Evolutionary conservation across 2,888 invertebrate species (phyloP), one percentile per base, ranked within the genome.

Genomic region (Nematopogon swammerdamellus): DNA sequence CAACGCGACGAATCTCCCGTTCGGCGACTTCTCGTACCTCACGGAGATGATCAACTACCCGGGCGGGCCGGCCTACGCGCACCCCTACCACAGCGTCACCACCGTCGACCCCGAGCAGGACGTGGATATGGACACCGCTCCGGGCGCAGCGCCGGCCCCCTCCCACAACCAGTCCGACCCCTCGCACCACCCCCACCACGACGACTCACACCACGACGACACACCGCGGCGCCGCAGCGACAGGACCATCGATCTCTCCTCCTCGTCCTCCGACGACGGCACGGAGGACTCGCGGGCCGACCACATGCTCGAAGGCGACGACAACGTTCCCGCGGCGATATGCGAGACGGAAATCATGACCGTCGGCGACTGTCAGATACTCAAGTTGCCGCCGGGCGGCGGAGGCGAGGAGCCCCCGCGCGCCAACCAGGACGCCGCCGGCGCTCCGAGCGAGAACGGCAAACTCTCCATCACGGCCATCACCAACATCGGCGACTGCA

Each of bases 41-140:
- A 81, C 81, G 0, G 80, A 80, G 52, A 79, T 80, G 68, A 75
- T 80, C 56, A 76, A 73, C 65, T 76, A 76, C 63, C 76, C 76
- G 2, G 58, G 55, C 4, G 44, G 53, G 10, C 46, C 73, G 10
- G 70, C 72, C 0, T 77, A 68, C 61, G 16, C 8, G 10, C 46
- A 46, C 44, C 30, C 36, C 46, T 19, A 8, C 44, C 44, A 44
- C 18, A 44, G 3, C 19, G 19, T 44, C 18, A 44, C 44, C 44
- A 64, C 65, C 62, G 72, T 64, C 0, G 77, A 74, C 54, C 66
- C 70, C 0, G 75, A 73, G 53, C 60, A 72, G 20, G 64, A 62
- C 51, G 62, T 63, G 0, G 74, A 72, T 59, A 57, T 64, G 2
- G 73, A 72, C 57, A 67, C 62, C 49, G 14, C 36, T 4, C n/a